phyloP scores from a whole-genome alignment of 2,888 invertebrate genomes.

The Philereme vetulata region DNA sequence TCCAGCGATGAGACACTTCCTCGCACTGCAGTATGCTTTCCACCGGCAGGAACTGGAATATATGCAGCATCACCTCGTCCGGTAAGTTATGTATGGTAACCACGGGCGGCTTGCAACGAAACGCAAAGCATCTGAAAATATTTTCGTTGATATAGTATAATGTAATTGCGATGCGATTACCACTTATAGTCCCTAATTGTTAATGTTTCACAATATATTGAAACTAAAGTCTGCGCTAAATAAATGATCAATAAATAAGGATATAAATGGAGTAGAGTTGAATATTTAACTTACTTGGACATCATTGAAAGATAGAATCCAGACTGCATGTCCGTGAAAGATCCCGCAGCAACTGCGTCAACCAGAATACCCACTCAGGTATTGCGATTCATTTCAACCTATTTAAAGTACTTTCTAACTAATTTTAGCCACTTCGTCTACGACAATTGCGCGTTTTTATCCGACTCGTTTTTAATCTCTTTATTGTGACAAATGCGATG shows the following conservation, averaged over 20 bases:
- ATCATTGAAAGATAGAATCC: slow-evolving; percentile 25
- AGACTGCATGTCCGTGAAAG: slow-evolving; percentile 16
- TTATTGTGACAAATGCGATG: background rate
- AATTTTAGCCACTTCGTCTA: slow-evolving; percentile 50
- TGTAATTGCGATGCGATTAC: background rate
- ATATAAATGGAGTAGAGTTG: background rate
- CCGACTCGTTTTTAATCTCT: slow-evolving; percentile 1
- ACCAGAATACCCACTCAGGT: slow-evolving; percentile 36
- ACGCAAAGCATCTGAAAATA: slow-evolving; percentile 30
- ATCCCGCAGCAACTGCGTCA: slow-evolving; percentile 36
- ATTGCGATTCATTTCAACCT: slow-evolving; percentile 54
- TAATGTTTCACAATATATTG: too few species aligned
- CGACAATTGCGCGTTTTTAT: slow-evolving; percentile 40
- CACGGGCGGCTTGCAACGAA: slow-evolving; percentile 37
- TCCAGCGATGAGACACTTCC: slow-evolving; percentile 68
- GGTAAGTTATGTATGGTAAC: slow-evolving; percentile 59
- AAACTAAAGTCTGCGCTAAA: too few species aligned
- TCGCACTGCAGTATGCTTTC: slow-evolving; percentile 64
- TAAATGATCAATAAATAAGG: background rate
- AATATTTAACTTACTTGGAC: slow-evolving; percentile 33
- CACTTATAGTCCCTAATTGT: too few species aligned
- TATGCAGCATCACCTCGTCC: slow-evolving; percentile 66
- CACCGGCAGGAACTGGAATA: slow-evolving; percentile 67
- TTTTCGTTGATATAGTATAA: background rate
- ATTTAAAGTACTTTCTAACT: slow-evolving; percentile 40